Evolutionary conservation across 2,797 vertebrate genomes (phyloP), one percentile per base, ranked within the genome.

Genomic region (Aplochiton taeniatus): DNA sequence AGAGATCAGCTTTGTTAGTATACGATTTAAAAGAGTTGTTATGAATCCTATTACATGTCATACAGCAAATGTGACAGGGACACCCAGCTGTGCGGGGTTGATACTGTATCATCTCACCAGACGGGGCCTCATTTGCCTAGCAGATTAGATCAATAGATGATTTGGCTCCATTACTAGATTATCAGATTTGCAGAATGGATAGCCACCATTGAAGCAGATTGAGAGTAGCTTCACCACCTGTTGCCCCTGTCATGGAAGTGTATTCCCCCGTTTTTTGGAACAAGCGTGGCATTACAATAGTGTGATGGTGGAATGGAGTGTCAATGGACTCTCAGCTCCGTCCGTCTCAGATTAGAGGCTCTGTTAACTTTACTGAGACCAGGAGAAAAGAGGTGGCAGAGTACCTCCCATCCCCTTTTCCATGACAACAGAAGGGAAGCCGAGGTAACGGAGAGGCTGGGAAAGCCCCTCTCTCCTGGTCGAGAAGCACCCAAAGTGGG

Each of bases 401-500:
- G 55, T 49, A 51, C n/a, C 13, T 58, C 10, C 56, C 68, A 61
- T 64, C 58, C 50, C 17, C 58, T 75, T 84, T 77, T 73, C 66
- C 75, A 64, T 83, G 66, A 81, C 66, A 74, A 76, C 69, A 70
- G 58, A 61, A 13, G 65, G 54, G 61, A 31, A 66, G 58, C 49
- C 8, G 45, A 49, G 20, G 49, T 17, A 54, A 50, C 60, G 10
- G 68, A 54, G 59, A 73, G 47, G 71, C 78, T 80, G 88, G 90
- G 91, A 93, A 92, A 92, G 81, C 89, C 90, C 88, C 72, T 85
- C 64, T 85, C 64, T 85, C 58, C 65, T 87, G 59, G 87, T 90
- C 82, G 83, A 89, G 81, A 90, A 89, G 86, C 79, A 81, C 84
- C 81, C 80, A 82, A 92, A 92, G 85, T 91, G 89, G 90, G 91